These are phyloP conservation scores for Xenentodon cancila DNA, from an alignment of 2,797 vertebrate species.

Conservation along the genomic window DNA sequence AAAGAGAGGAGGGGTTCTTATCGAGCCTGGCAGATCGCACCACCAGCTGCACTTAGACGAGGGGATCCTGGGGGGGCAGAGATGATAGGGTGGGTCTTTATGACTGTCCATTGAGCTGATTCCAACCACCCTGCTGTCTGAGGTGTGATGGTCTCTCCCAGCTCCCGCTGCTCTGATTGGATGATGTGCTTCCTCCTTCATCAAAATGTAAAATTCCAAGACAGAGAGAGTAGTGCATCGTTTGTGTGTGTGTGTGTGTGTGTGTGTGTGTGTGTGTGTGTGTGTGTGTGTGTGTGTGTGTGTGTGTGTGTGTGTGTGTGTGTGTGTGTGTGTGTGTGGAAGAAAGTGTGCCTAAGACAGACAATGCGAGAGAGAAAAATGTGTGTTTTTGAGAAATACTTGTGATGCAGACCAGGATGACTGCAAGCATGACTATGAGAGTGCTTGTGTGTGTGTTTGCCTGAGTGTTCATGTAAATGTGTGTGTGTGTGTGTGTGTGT, in stretches of 20 bases:
- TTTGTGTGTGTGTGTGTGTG: slow-evolving; percentile 38
- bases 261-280: slow-evolving; percentile 23
- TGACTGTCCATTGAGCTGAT: slow-evolving; percentile 11
- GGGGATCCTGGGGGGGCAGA: slow-evolving; percentile 47
- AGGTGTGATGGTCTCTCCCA: slow-evolving; percentile 67
- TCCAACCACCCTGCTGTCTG: slow-evolving; percentile 67
- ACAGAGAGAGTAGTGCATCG: slow-evolving; percentile 77
- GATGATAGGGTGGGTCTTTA: slow-evolving; percentile 20
- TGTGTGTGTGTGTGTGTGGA: slow-evolving; percentile 34
- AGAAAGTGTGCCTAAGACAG: slow-evolving; percentile 45
- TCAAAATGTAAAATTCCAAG: slow-evolving; percentile 85
- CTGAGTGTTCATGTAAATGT: slow-evolving; percentile 49
- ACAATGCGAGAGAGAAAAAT: slow-evolving; percentile 57
- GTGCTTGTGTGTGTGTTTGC: slow-evolving; percentile 28
- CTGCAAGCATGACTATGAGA: slow-evolving; percentile 18
- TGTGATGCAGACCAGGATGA: slow-evolving; percentile 53
- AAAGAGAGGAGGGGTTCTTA: slow-evolving; percentile 80
- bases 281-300: slow-evolving; percentile 23
- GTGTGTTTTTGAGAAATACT: slow-evolving; percentile 48
- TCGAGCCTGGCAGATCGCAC: slow-evolving; percentile 70
- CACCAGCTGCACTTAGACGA: slow-evolving; percentile 48
- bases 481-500: slow-evolving; percentile 47
- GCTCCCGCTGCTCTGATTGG: slow-evolving; percentile 69
- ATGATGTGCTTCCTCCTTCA: slow-evolving; percentile 75
- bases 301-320: background rate